Evolutionary conservation across 1,140 invertebrate genomes (phyloP), one percentile per base, ranked within the genome.

Genomic region (Drosophila hydei): DNA sequence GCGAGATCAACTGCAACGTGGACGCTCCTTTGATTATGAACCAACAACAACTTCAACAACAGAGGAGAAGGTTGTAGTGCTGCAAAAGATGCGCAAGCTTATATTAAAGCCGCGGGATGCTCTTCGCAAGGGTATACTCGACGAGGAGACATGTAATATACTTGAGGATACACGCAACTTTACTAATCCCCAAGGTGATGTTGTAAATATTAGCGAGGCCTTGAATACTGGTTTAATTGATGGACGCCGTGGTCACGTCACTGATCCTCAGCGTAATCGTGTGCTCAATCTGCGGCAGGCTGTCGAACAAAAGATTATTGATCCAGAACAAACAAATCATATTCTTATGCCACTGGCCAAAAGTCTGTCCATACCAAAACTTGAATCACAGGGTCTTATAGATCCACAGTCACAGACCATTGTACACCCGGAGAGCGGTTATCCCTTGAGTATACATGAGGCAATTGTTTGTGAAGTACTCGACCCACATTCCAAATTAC

Each of bases 361-460:
- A 85, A 96, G 95, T 90, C 91, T 98, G 30, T 95, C 96, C 18
- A 92, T 98, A 65, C 95, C 97, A 14, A 96, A 96, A 92, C 92
- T 97, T 56, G 93, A 97, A 43, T 93, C 95, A 72, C 96, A 97
- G 92, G 97, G 97, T 62, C 92, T 98, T 12, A 94, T 97, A 68
- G 95, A 98, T 91, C 92, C 94, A n/a, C 85, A 93, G 16, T 95
- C 94, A 36, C 94, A 95, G 59, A 96, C 95, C 91, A 96, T 99
- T 70, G 94, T 98, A 60, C 97, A 99, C 92, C 98, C 98, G 7
- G 97, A 97, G 93, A 97, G 96, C 16, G 97, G 97, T 5, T 93
- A 92, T 61, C 93, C 94, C 75, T 92, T 98, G 40, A 95, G 94
- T 33, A 93, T 97, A 45, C 93, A 94, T 62, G 96, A 98, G 93